Conservation (phyloP, 2,797 vertebrate genomes). For the Anguilla obscura region DNA sequence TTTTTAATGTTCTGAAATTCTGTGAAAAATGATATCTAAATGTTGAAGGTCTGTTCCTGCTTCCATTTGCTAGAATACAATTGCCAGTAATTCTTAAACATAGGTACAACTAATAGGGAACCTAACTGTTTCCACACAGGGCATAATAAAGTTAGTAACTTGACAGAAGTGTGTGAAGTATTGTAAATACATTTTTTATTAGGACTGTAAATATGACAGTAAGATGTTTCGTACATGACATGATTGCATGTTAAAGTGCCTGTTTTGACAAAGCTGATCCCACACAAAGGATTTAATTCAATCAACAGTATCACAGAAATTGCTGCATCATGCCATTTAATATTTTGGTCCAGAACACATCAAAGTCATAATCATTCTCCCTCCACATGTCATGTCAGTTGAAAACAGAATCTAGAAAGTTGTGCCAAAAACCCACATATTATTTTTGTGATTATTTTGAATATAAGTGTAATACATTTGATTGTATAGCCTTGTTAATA, state of each 20-base stretch:
- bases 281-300: conserved; percentile 50
- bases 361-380: conserved; percentile 42
- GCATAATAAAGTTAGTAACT: not conserved
- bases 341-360: conserved; percentile 49
- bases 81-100: not conserved
- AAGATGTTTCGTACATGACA: conserved; percentile 56
- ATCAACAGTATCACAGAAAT: conserved; percentile 47
- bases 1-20: too few relatives aligned
- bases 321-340: conserved; percentile 46
- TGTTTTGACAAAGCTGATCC: conserved; percentile 51
- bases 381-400: conserved; percentile 31
- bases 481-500: too few relatives aligned
- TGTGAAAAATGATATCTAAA: too few relatives aligned
- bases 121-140: not conserved
- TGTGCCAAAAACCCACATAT: conserved; percentile 34
- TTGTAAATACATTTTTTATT: conserved; percentile 68
- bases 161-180: conserved; percentile 18
- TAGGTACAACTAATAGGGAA: not conserved
- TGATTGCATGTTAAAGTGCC: conserved; percentile 66
- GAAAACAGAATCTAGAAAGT: conserved; percentile 31
- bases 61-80: not conserved
- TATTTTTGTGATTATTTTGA: too few relatives aligned
- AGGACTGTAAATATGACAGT: conserved; percentile 60
- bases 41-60: not conserved
- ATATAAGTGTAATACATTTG: too few relatives aligned